phyloP scores from a whole-genome alignment of 2,113 vertebrate species.

The Pseudorectes ferrugineus region DNA sequence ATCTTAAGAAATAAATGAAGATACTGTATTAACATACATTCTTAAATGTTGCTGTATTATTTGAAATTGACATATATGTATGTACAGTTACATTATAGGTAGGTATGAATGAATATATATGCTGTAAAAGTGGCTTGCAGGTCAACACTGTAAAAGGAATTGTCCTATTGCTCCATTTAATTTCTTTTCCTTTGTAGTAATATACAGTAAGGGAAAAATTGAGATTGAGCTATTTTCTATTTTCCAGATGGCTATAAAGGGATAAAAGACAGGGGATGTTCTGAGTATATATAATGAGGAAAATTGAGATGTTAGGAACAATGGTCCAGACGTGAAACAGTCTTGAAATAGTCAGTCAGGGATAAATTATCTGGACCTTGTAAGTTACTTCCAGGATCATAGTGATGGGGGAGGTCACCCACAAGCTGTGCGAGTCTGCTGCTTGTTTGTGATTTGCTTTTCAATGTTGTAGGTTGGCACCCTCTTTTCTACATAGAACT shows the following conservation, averaged over 20 bases:
- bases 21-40: neutral
- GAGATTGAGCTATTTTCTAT: neutral
- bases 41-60: neutral
- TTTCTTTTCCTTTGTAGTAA: neutral
- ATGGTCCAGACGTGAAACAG: neutral
- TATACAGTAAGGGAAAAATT: neutral
- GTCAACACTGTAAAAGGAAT: neutral
- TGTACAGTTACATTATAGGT: neutral
- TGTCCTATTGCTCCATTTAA: neutral
- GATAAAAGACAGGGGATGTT: neutral
- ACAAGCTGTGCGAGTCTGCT: neutral
- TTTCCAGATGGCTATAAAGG: neutral
- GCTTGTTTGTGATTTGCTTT: neutral
- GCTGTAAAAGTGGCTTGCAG: neutral
- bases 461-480: neutral
- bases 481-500: neutral
- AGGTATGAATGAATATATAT: neutral
- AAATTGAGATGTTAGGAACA: neutral
- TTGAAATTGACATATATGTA: neutral
- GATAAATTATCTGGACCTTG: constrained; percentile 26
- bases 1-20: neutral
- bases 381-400: constrained; percentile 30
- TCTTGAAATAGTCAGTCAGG: constrained; percentile 13
- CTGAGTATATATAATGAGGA: neutral
- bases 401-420: constrained; percentile 7